Evolutionary conservation across 2,888 invertebrate species (phyloP), one percentile per base, ranked within the genome.

Genomic region (Caenorhabditis afra): DNA sequence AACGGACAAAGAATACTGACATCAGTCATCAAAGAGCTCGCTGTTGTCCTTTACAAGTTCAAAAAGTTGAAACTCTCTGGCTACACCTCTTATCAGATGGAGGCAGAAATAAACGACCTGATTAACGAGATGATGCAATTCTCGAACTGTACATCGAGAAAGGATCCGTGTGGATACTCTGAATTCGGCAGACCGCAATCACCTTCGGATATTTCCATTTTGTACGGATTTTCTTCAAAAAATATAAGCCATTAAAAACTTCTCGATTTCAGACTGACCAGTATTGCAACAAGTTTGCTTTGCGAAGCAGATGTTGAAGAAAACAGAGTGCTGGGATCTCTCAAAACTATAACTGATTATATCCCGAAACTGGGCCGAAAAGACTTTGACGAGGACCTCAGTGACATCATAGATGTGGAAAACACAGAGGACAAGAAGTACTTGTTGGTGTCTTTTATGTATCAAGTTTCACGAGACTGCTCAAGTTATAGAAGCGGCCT

Each of bases 291-390:
- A 14, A 87, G 87, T 18, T 74, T 89, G 8, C 75, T 89, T 1
- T 89, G 89, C 57, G 86, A 87, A 70, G 85, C 87, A 0, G 73
- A 80, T n/a, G 86, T 84, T 3, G 85, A 87, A 37, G 84, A 85
- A 41, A 66, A 77, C 39, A 47, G 81, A 18, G 86, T 89, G 8
- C 82, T 87, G 44, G 87, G 87, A 0, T 81, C 87, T 1, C 39
- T 89, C 1, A 62, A 66, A 67, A 83, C 71, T 1, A 57, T 84
- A 0, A 66, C 64, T 1, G 57, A 64, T 8, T 67, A 64, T 44
- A 67, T 83, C 1, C 67, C 64, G 41, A 70, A 71, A 44, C 61
- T 79, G 2, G 64, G 65, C n/a, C 39, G 59, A 53, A 57, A 64
- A 45, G 64, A 66, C 41, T 66, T 67, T 16, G 41, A 75, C 37